Conservation (phyloP, 1,140 invertebrate genomes). For the Parasteatoda tepidariorum region DNA sequence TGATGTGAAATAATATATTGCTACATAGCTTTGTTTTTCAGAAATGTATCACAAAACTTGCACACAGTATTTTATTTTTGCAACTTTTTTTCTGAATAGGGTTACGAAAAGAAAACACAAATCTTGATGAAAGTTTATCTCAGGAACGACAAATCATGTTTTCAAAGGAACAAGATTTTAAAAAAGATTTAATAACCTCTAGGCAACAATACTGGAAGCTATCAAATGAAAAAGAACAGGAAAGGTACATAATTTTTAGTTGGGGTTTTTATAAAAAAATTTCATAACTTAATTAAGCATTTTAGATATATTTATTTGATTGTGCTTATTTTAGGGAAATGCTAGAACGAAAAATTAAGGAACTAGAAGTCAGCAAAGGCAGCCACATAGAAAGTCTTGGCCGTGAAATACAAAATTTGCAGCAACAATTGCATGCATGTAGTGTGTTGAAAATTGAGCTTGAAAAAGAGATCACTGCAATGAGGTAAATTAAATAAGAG, state of each 20-base stretch:
- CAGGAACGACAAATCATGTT: conserved; percentile 9
- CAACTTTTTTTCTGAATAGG: too few relatives aligned
- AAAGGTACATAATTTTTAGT: conserved; percentile 15
- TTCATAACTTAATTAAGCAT: not conserved
- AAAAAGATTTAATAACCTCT: conserved; percentile 6
- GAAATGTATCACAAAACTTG: too few relatives aligned
- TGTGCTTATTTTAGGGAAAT: conserved; percentile 18
- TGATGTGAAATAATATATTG: too few relatives aligned
- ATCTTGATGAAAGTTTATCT: not conserved
- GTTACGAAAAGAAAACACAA: not conserved
- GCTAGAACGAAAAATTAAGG: conserved; percentile 19
- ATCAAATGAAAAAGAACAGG: conserved; percentile 11
- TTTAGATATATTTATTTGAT: not conserved
- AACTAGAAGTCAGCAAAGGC: not conserved
- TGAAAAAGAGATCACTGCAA: conserved; percentile 29
- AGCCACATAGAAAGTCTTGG: not conserved
- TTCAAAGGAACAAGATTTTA: conserved; percentile 22
- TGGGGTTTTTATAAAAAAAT: not conserved
- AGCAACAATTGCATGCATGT: conserved; percentile 21
- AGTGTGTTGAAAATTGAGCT: conserved; percentile 15
- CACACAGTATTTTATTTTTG: too few relatives aligned
- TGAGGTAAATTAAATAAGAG: too few relatives aligned
- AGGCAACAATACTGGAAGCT: conserved; percentile 39
- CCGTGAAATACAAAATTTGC: conserved; percentile 1
- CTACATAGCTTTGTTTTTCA: too few relatives aligned